Evolutionary conservation across 2,113 vertebrate genomes (phyloP).

Genomic region (Myrmecophaga tridactyla): DNA sequence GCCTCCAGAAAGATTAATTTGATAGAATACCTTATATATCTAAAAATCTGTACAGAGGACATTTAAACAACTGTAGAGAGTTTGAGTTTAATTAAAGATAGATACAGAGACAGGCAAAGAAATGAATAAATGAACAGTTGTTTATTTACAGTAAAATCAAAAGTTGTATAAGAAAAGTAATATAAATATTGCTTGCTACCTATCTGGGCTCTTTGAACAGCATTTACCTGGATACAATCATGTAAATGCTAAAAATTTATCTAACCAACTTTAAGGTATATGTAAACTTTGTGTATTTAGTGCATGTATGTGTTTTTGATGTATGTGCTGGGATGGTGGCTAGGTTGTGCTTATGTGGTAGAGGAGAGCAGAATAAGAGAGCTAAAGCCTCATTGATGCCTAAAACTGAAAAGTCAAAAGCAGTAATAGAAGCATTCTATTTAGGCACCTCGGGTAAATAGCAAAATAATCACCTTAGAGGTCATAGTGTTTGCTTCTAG

Average conservation of each 20-base stretch:
- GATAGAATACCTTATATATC: not conserved
- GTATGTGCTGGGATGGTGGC: slow-evolving; percentile 1
- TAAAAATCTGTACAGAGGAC: not conserved
- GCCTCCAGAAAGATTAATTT: not conserved
- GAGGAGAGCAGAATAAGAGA: not conserved
- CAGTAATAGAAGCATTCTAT: not conserved
- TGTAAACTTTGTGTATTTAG: too few relatives aligned
- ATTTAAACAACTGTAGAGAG: not conserved
- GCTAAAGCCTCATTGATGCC: not conserved
- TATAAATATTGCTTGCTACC: not conserved
- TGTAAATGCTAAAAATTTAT: not conserved
- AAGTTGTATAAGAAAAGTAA: not conserved
- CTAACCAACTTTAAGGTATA: not conserved
- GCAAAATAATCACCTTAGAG: not conserved
- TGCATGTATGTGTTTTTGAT: not conserved
- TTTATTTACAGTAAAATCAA: not conserved
- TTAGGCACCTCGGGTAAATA: not conserved
- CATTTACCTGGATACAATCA: not conserved
- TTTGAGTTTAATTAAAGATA: not conserved
- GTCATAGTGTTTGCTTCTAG: not conserved
- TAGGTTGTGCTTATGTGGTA: not conserved
- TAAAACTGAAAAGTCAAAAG: not conserved
- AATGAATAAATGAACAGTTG: not conserved
- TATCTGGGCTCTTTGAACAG: not conserved
- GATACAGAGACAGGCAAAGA: not conserved